Evolutionary conservation across 1,140 invertebrate genomes (phyloP), one percentile per base, ranked within the genome.

Genomic region (Zaprionus ornatus): DNA sequence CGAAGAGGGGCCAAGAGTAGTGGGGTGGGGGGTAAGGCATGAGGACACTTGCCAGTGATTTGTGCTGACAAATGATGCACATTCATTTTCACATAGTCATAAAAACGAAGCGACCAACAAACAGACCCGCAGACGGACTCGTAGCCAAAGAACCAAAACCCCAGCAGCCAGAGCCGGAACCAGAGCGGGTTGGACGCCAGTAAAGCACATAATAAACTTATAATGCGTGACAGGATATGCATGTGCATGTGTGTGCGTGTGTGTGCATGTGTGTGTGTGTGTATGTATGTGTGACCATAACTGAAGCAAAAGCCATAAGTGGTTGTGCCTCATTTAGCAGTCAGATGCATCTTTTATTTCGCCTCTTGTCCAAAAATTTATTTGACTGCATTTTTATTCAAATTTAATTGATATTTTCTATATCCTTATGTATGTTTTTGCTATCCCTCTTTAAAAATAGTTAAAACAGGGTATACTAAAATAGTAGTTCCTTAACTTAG

Each of bases 321-420:
- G 70, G 80, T 75, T 80, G 63, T 69, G 73, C 77, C 77, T 83
- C 83, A 87, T 83, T 88, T 73, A 69, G 67, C 83, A 80, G 56
- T 70, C 60, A 45, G 50, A 73, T 84, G 84, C 84, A 75, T 73
- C 74, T 70, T 67, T 57, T 74, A 87, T 80, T 74, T 71, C 19
- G 32, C 21, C 35, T 17, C 37, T n/a, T 62, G n/a, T 48, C 10
- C 19, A 10, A 13, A 63, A 63, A 80, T 83, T 79, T 76, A 88
- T 84, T 71, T 50, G 48, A 88, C 76, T 80, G 85, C 83, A 77
- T 70, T 88, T 88, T 87, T 87, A 87, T 87, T 87, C 73, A 87
- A 87, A 87, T 87, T 88, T 87, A 88, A 87, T 88, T 88, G 80
- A 74, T 80, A 75, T 66, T 86, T 82, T 32, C 59, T 52, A 35